These are phyloP conservation scores for Python bivittatus DNA, from an alignment of 2,113 vertebrate genomes.

Conservation along the genomic window DNA sequence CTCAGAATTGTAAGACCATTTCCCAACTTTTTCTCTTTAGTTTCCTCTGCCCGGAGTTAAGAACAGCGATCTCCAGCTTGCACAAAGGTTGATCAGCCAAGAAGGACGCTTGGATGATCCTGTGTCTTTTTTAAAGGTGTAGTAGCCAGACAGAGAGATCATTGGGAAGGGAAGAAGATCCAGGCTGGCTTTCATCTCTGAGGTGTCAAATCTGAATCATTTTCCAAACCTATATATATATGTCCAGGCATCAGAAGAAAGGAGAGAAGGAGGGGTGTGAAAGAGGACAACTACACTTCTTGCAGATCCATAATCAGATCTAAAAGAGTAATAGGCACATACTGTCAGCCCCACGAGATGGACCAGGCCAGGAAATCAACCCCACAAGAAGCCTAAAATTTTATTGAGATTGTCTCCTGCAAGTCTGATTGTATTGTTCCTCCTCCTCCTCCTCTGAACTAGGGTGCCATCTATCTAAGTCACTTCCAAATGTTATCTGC, in stretches of 20 bases:
- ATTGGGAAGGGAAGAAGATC: neutral
- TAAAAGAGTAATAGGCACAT: neutral
- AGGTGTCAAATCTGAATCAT: neutral
- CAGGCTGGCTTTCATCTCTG: neutral
- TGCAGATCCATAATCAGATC: no score
- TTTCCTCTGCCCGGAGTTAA: conserved; percentile 2
- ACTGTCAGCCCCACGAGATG: no score
- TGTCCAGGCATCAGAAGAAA: neutral
- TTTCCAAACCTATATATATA: neutral
- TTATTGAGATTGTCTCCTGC: no score
- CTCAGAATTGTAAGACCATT: conserved; percentile 32
- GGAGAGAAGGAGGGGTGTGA: fast-evolving
- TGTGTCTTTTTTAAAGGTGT: neutral
- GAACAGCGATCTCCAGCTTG: conserved; percentile 58
- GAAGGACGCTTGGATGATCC: conserved; percentile 11
- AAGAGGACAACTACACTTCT: neutral
- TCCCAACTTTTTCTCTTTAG: conserved; percentile 15
- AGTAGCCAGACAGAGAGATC: neutral
- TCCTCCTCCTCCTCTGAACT: no score
- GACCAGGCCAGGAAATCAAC: no score
- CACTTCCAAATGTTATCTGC: no score
- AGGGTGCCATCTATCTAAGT: no score
- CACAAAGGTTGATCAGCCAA: conserved; percentile 54
- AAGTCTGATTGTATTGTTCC: no score
- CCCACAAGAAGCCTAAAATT: no score